Conservation (phyloP, 2,113 vertebrate genomes). For the Atherinomorus stipes region DNA sequence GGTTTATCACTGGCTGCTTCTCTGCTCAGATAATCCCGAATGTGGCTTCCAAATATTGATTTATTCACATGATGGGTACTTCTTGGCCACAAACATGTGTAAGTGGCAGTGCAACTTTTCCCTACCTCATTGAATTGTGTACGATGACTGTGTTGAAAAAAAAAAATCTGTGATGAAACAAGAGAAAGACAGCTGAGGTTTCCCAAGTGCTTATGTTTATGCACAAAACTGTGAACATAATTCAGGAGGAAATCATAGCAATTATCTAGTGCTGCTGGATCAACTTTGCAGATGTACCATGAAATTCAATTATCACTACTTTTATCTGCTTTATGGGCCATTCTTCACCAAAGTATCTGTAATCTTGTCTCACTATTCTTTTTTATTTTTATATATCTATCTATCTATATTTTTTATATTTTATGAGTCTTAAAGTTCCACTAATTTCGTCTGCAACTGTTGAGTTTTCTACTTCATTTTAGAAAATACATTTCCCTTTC, state of each 20-base stretch:
- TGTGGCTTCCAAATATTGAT: slow-evolving; percentile 60
- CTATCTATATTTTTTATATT: no score
- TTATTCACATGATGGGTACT: slow-evolving; percentile 24
- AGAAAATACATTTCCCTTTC: slow-evolving; percentile 1
- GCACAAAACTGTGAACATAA: slow-evolving; percentile 8
- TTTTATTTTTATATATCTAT: no score
- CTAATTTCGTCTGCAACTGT: slow-evolving; percentile 29
- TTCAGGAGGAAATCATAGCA: slow-evolving; percentile 19
- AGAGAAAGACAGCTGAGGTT: slow-evolving; percentile 16
- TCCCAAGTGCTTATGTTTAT: slow-evolving; percentile 5
- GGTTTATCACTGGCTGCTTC: slow-evolving; percentile 27
- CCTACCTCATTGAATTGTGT: slow-evolving; percentile 25
- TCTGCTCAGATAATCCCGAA: slow-evolving; percentile 40
- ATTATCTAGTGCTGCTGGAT: slow-evolving; percentile 33
- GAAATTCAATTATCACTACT: slow-evolving; percentile 27
- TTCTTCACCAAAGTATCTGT: slow-evolving; percentile 44
- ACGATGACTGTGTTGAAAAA: slow-evolving; percentile 39
- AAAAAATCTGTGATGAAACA: not conserved
- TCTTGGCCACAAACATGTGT: slow-evolving; percentile 25
- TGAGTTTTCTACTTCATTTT: slow-evolving; percentile 31
- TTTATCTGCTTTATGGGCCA: slow-evolving; percentile 38
- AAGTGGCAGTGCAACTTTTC: slow-evolving; percentile 7
- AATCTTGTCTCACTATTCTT: slow-evolving; percentile 47
- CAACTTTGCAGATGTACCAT: slow-evolving; percentile 36
- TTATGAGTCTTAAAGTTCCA: slow-evolving; percentile 24